phyloP scores from a whole-genome alignment of 2,113 vertebrate genomes.

The Syngnathus floridae region DNA sequence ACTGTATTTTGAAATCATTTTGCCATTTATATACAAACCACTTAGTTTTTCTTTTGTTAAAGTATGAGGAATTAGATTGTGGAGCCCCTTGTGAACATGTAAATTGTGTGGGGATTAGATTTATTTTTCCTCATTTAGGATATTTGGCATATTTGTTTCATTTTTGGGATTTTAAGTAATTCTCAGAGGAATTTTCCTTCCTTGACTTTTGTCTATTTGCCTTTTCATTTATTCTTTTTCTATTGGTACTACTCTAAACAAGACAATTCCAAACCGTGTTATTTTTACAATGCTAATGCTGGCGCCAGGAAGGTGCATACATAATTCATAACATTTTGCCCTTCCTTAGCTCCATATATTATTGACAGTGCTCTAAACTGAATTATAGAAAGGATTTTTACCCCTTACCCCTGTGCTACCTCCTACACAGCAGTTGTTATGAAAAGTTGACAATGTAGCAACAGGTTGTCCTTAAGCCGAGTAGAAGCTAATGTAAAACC shows the following conservation, averaged over 20 bases:
- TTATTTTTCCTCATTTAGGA: background rate
- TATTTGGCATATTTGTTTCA: slow-evolving; percentile 9
- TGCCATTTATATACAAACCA: no score
- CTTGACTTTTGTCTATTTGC: slow-evolving; percentile 21
- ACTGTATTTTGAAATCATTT: no score
- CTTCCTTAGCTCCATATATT: slow-evolving; percentile 57
- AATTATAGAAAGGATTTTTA: slow-evolving; percentile 49
- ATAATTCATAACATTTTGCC: slow-evolving; percentile 63
- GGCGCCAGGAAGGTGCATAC: slow-evolving; percentile 54
- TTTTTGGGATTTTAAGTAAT: slow-evolving; percentile 22
- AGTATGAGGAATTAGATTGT: background rate
- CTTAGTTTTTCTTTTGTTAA: background rate
- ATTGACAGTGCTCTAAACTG: slow-evolving; percentile 59
- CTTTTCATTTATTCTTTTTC: slow-evolving; percentile 24
- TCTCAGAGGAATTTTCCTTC: slow-evolving; percentile 23
- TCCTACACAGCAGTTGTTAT: slow-evolving; percentile 39
- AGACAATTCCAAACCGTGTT: slow-evolving; percentile 52
- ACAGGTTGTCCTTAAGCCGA: slow-evolving; percentile 20
- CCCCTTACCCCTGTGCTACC: slow-evolving; percentile 28
- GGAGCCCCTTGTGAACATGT: background rate
- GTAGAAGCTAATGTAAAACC: background rate
- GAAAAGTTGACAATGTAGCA: slow-evolving; percentile 47
- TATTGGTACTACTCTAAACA: slow-evolving; percentile 48
- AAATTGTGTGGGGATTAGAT: background rate
- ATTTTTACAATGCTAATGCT: slow-evolving; percentile 50